Conservation (phyloP, 2,113 vertebrate species). For the Corythoichthys intestinalis region DNA sequence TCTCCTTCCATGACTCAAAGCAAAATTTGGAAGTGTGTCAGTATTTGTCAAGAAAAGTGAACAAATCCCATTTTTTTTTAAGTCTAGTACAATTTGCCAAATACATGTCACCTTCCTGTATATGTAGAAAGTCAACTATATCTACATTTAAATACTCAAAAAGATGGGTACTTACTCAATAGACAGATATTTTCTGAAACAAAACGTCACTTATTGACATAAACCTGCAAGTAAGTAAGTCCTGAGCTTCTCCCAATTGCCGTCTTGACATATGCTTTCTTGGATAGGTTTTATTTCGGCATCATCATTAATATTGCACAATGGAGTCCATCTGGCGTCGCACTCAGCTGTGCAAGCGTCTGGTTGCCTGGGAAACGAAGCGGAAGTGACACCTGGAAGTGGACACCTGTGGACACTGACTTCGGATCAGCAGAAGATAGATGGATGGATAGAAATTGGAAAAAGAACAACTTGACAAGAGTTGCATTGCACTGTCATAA, state of each 20-base stretch:
- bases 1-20: slow-evolving; percentile 45
- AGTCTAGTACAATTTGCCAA: not conserved
- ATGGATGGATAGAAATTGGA: too few relatives aligned
- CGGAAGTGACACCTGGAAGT: not conserved
- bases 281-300: slow-evolving; percentile 40
- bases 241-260: not conserved
- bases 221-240: not conserved
- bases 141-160: not conserved
- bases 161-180: slow-evolving; percentile 35
- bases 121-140: not conserved
- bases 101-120: not conserved
- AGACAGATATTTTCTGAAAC: slow-evolving; percentile 15
- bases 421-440: too few relatives aligned
- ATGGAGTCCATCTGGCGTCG: slow-evolving; percentile 45
- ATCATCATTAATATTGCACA: slow-evolving; percentile 56
- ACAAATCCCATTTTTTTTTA: not conserved
- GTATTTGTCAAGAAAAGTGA: slow-evolving; percentile 9
- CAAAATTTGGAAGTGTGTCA: not conserved
- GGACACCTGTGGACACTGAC: too few relatives aligned
- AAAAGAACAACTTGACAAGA: not conserved
- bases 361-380: slow-evolving; percentile 48
- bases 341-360: slow-evolving; percentile 16
- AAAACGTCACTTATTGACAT: slow-evolving; percentile 4
- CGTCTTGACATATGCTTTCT: slow-evolving; percentile 36
- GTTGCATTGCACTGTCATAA: not conserved